Evolutionary conservation across 2,888 invertebrate genomes (phyloP), one percentile per base, ranked within the genome.

Genomic region (Timema cristinae): DNA sequence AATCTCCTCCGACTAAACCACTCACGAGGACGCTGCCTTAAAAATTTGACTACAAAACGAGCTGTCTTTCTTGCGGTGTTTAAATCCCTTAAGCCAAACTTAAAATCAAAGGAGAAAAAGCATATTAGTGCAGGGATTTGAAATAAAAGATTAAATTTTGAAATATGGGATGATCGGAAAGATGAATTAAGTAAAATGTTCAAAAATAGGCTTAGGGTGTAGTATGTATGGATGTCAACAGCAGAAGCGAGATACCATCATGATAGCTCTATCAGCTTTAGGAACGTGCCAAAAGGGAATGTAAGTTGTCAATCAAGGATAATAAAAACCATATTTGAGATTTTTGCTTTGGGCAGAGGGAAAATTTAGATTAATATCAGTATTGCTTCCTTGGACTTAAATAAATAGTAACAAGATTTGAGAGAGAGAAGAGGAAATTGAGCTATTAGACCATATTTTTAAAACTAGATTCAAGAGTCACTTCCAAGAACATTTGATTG

Each of bases 131-230:
- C 56, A 56, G 56, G 6, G n/a, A 0, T 59, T 59, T n/a, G 15
- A 59, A 59, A 59, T 59, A n/a, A 59, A 59, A n/a, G 13, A 11
- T n/a, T 13, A 59, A 13, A 10, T 59, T 59, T 59, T 59, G 59
- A n/a, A 59, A 59, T 13, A n/a, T 59, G 59, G 10, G 15, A 59
- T n/a, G 0, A 59, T n/a, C 10, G 56, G 5, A 59, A 59, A 59
- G 6, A 54, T 59, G 59, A 59, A 8, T 59, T n/a, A 1, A 59
- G 15, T 59, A 6, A 59, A 9, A 16, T 9, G 10, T 9, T 59
- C n/a, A n/a, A n/a, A n/a, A n/a, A n/a, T 56, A 56, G 8, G 56
- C 7, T 9, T 2, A 56, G 56, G n/a, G 4, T 6, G n/a, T n/a
- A 56, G 7, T 16, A 56, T 56, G 56, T 56, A 56, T 13, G 16